Base-by-base conservation (phyloP, 2,888 invertebrate species). In the Bellardia pandia region DNA sequence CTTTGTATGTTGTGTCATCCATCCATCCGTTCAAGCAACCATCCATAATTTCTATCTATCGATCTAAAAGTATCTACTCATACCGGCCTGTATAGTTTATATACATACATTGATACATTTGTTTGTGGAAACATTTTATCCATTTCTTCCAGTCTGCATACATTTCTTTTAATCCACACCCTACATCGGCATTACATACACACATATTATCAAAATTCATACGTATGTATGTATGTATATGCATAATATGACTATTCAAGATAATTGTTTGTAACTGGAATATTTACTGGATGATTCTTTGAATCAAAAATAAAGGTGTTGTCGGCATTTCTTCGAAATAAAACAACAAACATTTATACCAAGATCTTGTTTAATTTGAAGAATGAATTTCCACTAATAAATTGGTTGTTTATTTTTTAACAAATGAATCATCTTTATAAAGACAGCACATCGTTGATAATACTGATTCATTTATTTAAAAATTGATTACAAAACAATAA, bases 1-100 rank as follows among this genome's bases (percentile, higher is more conserved):
- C 11, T 56, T 23, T 40, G 45, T 51, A 53, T 60, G 51, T 80
- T 81, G 75, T 75, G 74, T 78, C 74, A 86, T 75, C 30, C 72
- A 80, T 69, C 40, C 79, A 75, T 69, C 45, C 72, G 13, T 48
- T 45, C 45, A 42, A 42, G 4, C 56, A 45, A 51, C 40, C 14
- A 53, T 76, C 42, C 23, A 58, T 56, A 72, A 23, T 40, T 76
- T 53, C 16, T 71, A 83, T 64, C 64, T 56, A 72, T 78, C 66
- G 58, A 74, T 78, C 66, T 84, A 37, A 45, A 72, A 37, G 53
- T n/a, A 69, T 13, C 6, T n/a, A 9, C 7, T 58, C 1, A 23
- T 56, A 48, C 56, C 74, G 48, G 58, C 66, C 40, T 66, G 58
- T 58, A 42, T 64, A 45, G 0, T 13, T 45, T 13, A 45, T 13